phyloP scores from a whole-genome alignment of 2,797 vertebrate species.

The Caiman crocodilus region DNA sequence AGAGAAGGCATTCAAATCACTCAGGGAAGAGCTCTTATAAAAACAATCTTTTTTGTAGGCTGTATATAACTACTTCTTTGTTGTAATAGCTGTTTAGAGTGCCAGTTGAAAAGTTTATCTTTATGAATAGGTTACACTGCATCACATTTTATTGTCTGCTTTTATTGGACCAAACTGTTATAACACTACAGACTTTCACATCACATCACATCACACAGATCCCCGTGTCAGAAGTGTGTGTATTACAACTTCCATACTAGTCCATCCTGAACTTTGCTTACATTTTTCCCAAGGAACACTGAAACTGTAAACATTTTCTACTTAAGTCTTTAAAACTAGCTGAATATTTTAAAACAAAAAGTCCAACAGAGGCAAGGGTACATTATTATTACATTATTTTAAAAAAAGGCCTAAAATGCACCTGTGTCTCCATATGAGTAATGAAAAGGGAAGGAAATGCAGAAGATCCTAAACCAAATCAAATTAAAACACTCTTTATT shows the following conservation, averaged over 20 bases:
- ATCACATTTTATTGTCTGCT: slow-evolving; percentile 55
- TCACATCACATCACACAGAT: neutral
- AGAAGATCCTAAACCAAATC: too few relatives aligned
- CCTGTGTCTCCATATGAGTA: neutral
- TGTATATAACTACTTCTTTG: neutral
- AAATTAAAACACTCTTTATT: fast-evolving
- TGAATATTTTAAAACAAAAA: neutral
- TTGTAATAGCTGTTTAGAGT: neutral
- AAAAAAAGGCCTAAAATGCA: neutral
- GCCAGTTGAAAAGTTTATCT: slow-evolving; percentile 23
- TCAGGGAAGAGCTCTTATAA: slow-evolving; percentile 36
- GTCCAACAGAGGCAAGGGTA: neutral
- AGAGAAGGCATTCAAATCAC: neutral
- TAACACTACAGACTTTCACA: slow-evolving; percentile 46
- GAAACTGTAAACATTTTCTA: slow-evolving; percentile 1
- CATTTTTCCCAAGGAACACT: neutral
- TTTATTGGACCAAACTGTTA: slow-evolving; percentile 40
- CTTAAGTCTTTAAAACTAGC: neutral
- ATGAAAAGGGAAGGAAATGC: neutral
- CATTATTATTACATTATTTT: neutral
- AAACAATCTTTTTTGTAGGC: neutral
- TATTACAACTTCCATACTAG: slow-evolving; percentile 53
- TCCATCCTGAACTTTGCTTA: neutral
- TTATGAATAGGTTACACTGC: slow-evolving; percentile 38
- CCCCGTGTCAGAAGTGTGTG: slow-evolving; percentile 38